phyloP scores from a whole-genome alignment of 2,797 vertebrate genomes.

The Darevskia mixta region DNA sequence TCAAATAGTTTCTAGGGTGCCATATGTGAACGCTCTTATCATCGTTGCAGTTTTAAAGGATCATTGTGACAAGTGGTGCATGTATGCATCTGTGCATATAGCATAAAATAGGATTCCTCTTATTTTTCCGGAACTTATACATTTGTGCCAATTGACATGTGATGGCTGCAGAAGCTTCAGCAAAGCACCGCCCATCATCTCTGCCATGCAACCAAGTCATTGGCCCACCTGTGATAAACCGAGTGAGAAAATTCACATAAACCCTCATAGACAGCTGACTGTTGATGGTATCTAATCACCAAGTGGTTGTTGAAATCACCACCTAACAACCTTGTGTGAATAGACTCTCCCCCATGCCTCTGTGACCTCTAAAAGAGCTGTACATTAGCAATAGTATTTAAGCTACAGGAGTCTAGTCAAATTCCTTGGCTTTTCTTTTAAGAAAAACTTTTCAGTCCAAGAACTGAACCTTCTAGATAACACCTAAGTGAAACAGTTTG shows the following conservation, averaged over 20 bases:
- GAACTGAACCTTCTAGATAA: slow-evolving; percentile 26
- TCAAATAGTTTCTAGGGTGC: not conserved
- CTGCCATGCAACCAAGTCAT: not conserved
- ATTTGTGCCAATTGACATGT: not conserved
- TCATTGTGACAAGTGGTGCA: not conserved
- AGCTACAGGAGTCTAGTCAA: fast-evolving
- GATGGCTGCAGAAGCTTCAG: not conserved
- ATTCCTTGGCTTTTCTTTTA: not conserved
- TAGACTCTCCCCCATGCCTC: not conserved
- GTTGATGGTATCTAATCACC: too few relatives aligned
- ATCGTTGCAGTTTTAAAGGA: slow-evolving; percentile 12
- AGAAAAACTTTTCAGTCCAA: not conserved
- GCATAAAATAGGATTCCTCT: not conserved
- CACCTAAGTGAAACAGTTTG: not conserved
- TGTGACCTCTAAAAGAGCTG: not conserved
- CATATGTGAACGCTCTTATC: not conserved
- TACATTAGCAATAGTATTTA: not conserved
- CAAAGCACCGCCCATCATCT: not conserved
- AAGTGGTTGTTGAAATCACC: too few relatives aligned
- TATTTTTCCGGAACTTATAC: too few relatives aligned
- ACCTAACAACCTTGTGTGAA: too few relatives aligned
- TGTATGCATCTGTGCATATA: not conserved
- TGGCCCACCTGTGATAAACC: not conserved
- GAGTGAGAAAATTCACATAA: not conserved
- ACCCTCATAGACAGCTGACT: not conserved